phyloP scores from a whole-genome alignment of 2,797 vertebrate species.

The Amniataba percoides region DNA sequence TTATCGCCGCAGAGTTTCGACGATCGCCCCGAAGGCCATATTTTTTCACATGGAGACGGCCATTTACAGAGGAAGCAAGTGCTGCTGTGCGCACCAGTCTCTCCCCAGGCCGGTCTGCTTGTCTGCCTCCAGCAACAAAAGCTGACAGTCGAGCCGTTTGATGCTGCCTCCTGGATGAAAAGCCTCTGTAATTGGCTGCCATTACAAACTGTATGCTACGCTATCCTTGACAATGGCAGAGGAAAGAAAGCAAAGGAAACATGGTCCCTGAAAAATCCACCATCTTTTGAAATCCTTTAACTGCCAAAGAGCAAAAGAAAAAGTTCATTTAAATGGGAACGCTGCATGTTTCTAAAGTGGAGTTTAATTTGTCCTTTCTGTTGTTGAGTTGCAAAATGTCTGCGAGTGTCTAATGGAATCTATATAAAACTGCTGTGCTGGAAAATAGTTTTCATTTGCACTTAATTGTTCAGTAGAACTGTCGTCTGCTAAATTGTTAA shows the following conservation, averaged over 20 bases:
- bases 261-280: slow-evolving; percentile 12
- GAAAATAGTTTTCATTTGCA: slow-evolving; percentile 45
- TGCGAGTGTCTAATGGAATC: slow-evolving; percentile 20
- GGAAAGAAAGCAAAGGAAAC: slow-evolving; percentile 39
- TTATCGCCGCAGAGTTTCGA: slow-evolving; percentile 33
- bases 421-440: slow-evolving; percentile 15
- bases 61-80: slow-evolving; percentile 51
- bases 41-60: slow-evolving; percentile 44
- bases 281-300: slow-evolving; percentile 41
- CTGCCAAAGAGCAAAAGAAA: slow-evolving; percentile 39
- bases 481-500: slow-evolving; percentile 6
- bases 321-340: slow-evolving; percentile 34
- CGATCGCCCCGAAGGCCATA: slow-evolving; percentile 40
- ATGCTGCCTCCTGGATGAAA: slow-evolving; percentile 76
- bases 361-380: slow-evolving; percentile 40
- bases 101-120: slow-evolving; percentile 42
- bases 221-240: slow-evolving; percentile 55
- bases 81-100: slow-evolving; percentile 58
- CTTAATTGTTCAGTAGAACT: slow-evolving; percentile 15
- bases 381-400: slow-evolving; percentile 15
- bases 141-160: slow-evolving; percentile 67
- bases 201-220: slow-evolving; percentile 69
- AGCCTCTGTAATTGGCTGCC: slow-evolving; percentile 78
- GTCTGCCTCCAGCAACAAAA: slow-evolving; percentile 67
- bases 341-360: slow-evolving; percentile 21